Percentiles rank a stretch among this genome's conserved stretches.
phyloP scores from a whole-genome alignment of 1,140 invertebrate species.

The Zaprionus lachaisei region DNA sequence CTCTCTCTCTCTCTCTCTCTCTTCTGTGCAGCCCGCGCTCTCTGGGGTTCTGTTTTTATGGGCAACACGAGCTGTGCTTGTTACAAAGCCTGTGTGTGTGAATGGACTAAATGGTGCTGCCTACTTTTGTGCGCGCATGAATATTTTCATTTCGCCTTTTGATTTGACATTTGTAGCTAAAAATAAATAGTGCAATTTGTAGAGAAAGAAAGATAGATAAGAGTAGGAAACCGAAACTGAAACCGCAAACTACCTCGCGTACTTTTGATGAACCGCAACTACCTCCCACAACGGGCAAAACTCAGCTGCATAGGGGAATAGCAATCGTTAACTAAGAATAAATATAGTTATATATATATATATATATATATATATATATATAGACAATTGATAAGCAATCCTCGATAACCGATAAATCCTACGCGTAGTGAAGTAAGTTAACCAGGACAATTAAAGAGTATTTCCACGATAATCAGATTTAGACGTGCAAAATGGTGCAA shows the following conservation, averaged over 20 bases:
- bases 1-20: conserved; percentile 34
- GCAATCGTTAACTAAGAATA: conserved; percentile 19
- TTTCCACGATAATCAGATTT: conserved; percentile 73
- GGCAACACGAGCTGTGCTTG: conserved; percentile 64
- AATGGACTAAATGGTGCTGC: conserved; percentile 24
- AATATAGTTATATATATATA: conserved; percentile 7
- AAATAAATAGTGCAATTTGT: conserved; percentile 48
- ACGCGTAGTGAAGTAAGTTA: conserved; percentile 25
- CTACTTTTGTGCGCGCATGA: conserved; percentile 46
- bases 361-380: conserved; percentile 4
- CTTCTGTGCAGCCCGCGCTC: conserved; percentile 15
- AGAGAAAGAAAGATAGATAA: conserved; percentile 9
- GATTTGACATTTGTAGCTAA: conserved; percentile 26
- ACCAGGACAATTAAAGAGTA: conserved; percentile 62
- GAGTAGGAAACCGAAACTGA: conserved; percentile 18
- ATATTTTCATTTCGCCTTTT: conserved; percentile 53
- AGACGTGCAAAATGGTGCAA: conserved; percentile 58
- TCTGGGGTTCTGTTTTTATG: conserved; percentile 58
- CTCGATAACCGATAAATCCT: conserved; percentile 50
- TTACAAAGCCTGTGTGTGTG: conserved; percentile 37
- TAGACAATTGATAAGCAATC: conserved; percentile 71
- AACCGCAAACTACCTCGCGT: conserved; percentile 72
- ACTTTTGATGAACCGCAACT: conserved; percentile 58
- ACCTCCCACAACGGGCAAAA: conserved; percentile 45
- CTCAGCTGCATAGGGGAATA: conserved; percentile 40